Conservation (phyloP, 2,797 vertebrate species). For the Ctenosaura bakeri region DNA sequence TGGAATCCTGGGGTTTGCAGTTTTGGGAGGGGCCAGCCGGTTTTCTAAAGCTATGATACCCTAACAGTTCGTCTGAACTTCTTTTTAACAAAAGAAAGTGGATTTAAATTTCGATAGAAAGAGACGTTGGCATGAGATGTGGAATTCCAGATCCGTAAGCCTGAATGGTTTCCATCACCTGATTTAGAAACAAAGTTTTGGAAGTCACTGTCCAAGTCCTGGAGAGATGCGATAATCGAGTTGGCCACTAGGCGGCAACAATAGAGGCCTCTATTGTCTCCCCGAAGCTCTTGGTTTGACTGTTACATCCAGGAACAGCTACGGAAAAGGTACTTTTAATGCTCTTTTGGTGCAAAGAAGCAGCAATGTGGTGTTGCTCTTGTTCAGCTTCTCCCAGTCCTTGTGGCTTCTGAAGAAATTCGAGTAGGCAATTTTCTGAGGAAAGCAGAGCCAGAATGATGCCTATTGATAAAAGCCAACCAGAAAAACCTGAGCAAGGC, state of each 20-base stretch:
- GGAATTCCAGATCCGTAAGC: not conserved
- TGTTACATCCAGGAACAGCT: not conserved
- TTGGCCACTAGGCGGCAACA: slow-evolving; percentile 80
- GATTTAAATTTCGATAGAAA: not conserved
- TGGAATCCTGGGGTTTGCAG: no score
- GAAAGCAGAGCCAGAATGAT: not conserved
- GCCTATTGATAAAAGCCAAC: not conserved
- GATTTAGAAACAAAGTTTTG: slow-evolving; percentile 19
- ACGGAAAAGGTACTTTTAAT: not conserved
- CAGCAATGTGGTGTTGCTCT: not conserved
- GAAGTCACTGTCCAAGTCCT: not conserved
- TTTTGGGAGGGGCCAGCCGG: no score
- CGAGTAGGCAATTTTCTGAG: not conserved
- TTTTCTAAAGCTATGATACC: not conserved
- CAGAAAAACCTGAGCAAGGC: not conserved
- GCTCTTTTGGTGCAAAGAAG: not conserved
- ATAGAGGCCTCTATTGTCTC: slow-evolving; percentile 70
- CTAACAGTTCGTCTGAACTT: not conserved
- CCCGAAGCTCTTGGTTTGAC: not conserved
- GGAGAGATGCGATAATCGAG: slow-evolving; percentile 57
- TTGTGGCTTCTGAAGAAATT: not conserved
- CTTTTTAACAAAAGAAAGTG: not conserved
- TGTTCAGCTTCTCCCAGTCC: not conserved
- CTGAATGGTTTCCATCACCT: not conserved
- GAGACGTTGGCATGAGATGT: no score